Base-by-base conservation (phyloP, 2,113 vertebrate genomes). In the Colistium nudipinnis region DNA sequence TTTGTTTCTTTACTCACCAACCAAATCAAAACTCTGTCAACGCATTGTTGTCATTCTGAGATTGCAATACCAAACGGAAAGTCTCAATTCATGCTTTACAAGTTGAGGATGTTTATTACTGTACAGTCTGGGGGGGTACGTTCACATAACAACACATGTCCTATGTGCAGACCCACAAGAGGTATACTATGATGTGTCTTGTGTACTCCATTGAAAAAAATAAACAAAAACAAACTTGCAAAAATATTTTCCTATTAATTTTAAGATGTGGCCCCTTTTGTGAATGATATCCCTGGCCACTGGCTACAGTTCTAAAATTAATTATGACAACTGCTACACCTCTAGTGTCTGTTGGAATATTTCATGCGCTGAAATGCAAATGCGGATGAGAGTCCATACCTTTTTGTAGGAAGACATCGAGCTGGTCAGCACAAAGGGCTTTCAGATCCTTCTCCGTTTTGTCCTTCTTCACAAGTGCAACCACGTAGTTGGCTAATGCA, bases 391-490 rank as follows among this genome's bases (percentile, higher is more conserved):
- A 57, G n/a, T 27, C 51, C 25, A 74, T 94, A 99, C 98, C 98
- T 97, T 99, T 99, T 84, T 98, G 98, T 76, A 99, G 92, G 87
- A 99, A 99, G 75, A 99, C 98, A 66, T 99, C 98, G 88, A 99
- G 93, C 86, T 99, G 98, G 91, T 99, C 98, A 24, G 96, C 96
- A 90, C 97, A 99, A 71, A 98, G 94, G 13, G 97, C 97, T 67
- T 96, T 95, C 76, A 99, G 92, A 63, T 99, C 98, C 79, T 98
- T 98, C 90, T 99, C 96, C 0, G 96, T 93, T 91, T 99, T 99
- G 90, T 99, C 98, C 62, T 99, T 99, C 92, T 98, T 98, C 52
- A 99, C 98, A 85, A 99, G 90, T 1, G 98, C 98, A 89, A 99
- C 97, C n/a, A 99, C 98, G 83, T 99, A 99, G 89, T 99, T 99